A percentile compares a stretch with the other conserved stretches of the same genome.
phyloP scores from a whole-genome alignment of 2,797 vertebrate species.

The Onychomys leucogaster region DNA sequence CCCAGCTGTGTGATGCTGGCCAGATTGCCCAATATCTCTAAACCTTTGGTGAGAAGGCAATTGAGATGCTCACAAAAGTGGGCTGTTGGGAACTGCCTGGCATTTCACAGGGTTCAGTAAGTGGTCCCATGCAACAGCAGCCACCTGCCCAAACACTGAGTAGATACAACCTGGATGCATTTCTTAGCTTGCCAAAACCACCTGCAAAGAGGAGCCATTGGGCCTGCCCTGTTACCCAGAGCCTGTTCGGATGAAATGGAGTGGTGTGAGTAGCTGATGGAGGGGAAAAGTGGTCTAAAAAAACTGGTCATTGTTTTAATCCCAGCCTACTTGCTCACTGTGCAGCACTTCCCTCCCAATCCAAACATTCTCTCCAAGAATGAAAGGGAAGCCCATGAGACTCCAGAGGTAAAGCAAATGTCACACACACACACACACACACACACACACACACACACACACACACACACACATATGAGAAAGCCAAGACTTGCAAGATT shows the following conservation, averaged over 20 bases:
- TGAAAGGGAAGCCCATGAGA: background rate
- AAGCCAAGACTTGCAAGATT: background rate
- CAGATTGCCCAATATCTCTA: background rate
- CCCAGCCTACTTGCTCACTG: background rate
- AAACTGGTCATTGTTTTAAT: background rate
- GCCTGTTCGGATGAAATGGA: background rate
- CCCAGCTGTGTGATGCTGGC: background rate
- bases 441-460: too few relatives aligned
- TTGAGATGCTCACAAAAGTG: background rate
- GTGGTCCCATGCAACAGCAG: background rate
- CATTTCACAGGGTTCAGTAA: background rate
- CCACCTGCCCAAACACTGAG: background rate
- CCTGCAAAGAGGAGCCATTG: background rate
- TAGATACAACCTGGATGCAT: background rate
- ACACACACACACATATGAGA: background rate
- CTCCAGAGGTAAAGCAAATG: background rate
- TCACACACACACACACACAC: fast-evolving
- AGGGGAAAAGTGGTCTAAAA: background rate
- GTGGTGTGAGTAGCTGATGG: background rate
- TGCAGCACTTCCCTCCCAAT: background rate
- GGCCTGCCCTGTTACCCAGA: too few relatives aligned
- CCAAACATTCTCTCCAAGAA: background rate
- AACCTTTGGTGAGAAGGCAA: background rate
- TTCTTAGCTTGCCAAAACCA: background rate
- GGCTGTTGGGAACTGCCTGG: background rate